Conservation (phyloP, 1,140 invertebrate species). For the Coelopa frigida region DNA sequence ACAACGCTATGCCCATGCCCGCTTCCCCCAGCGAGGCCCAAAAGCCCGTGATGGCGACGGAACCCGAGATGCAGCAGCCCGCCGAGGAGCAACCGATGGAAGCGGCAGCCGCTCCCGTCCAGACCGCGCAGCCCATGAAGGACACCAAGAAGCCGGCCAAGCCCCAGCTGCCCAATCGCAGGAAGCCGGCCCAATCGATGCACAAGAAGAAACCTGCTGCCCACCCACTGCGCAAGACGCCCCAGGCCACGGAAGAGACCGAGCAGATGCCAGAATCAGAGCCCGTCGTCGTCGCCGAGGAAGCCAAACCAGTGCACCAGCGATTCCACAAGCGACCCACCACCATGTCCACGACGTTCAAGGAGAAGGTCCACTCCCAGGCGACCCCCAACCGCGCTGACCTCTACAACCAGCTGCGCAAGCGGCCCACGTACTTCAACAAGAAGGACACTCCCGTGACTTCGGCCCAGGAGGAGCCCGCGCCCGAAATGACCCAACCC, state of each 20-base stretch:
- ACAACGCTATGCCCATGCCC: neutral
- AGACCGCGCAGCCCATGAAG: slow-evolving; percentile 15
- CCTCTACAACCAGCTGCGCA: slow-evolving; percentile 28
- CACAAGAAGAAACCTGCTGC: slow-evolving; percentile 18
- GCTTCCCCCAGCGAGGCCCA: neutral
- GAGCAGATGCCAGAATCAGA: neutral
- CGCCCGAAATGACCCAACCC: neutral
- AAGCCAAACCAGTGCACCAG: slow-evolving; percentile 26
- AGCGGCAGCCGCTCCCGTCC: slow-evolving; percentile 5
- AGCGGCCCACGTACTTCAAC: slow-evolving; percentile 29
- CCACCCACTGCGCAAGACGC: slow-evolving; percentile 15
- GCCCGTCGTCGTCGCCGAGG: slow-evolving; percentile 7
- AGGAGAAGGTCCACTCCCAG: slow-evolving; percentile 6
- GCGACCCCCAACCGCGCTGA: slow-evolving; percentile 18
- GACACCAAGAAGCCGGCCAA: slow-evolving; percentile 21
- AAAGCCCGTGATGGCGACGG: neutral
- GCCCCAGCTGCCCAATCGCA: slow-evolving; percentile 24
- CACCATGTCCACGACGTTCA: neutral
- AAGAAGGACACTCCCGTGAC: slow-evolving; percentile 16
- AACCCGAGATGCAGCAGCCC: slow-evolving; percentile 10
- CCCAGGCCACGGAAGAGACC: slow-evolving; percentile 8
- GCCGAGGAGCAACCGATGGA: neutral
- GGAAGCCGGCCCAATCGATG: slow-evolving; percentile 18
- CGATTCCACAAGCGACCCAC: slow-evolving; percentile 23
- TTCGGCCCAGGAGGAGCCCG: neutral